A percentile compares a stretch with the other conserved stretches of the same genome.
phyloP scores from a whole-genome alignment of 2,797 vertebrate genomes.

The Megaceryle alcyon region DNA sequence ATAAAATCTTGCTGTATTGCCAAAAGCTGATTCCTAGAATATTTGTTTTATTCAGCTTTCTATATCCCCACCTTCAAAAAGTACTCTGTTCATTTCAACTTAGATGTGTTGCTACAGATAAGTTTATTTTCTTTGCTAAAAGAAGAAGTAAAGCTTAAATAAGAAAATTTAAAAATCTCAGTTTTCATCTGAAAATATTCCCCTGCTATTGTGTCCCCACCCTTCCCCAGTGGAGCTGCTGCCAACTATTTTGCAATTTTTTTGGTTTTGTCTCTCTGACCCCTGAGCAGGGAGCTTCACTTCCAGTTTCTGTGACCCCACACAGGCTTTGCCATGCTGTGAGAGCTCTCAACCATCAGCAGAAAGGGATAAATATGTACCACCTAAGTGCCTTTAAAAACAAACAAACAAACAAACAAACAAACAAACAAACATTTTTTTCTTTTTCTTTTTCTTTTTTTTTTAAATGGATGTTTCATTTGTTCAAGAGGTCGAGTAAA shows the following conservation, averaged over 20 bases:
- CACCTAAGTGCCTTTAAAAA: not conserved
- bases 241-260: not conserved
- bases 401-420: not conserved
- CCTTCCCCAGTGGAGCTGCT: slow-evolving; percentile 9
- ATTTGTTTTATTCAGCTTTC: not conserved
- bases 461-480: rapidly evolving
- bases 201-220: not conserved
- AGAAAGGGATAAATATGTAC: not conserved
- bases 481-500: not conserved
- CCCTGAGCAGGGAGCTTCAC: not conserved
- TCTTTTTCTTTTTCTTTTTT: too few relatives aligned
- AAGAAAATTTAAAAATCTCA: not conserved
- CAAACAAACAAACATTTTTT: too few relatives aligned
- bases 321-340: rapidly evolving
- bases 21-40: not conserved
- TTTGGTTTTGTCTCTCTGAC: not conserved
- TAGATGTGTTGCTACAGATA: not conserved
- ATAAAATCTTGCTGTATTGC: not conserved
- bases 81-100: not conserved
- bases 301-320: not conserved
- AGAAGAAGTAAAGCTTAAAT: not conserved
- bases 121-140: not conserved
- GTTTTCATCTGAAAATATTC: not conserved
- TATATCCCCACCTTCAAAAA: not conserved
- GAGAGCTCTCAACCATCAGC: not conserved